Evolutionary conservation across 64 coral and sea anemone species (phyloP), one percentile per base, ranked within the genome.

Genomic region (Pachyseris speciosa): DNA sequence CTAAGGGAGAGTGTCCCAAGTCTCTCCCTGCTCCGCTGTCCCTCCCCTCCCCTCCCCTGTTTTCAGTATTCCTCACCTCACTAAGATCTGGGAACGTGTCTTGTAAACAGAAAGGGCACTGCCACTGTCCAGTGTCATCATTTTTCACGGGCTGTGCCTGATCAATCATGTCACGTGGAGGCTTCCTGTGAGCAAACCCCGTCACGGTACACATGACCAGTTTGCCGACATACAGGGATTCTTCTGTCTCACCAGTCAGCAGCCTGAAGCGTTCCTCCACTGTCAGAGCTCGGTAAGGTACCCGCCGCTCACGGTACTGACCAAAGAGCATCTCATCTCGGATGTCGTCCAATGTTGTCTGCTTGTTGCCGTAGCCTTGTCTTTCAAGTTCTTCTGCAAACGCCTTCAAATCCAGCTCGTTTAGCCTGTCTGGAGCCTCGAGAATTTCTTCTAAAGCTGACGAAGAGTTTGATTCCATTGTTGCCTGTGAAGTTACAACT

Each of bases 271-370:
- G 77, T 20, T 99, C 97, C 77, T 95, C 94, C 31, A 93, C 88
- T 12, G 93, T 67, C 16, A 99, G 90, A 20, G 94, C 72, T 19
- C 97, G 86, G 59, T 81, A 99, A 2, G 94, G 93, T 0, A 89
- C 63, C 34, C 97, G 86, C 24, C 94, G 97, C 32, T 99, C 97
- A 5, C 86, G 39, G 49, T 99, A 99, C 7, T 94, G 93, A 6
- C 97, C 97, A 41, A 99, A 99, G 19, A 99, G 66, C 44, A n/a
- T n/a, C n/a, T 99, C 97, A 70, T 99, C 97, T 36, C 97, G 90
- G 70, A 99, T 99, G 86, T 99, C 97, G 36, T 99, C 95, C 42
- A 99, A 65, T 38, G 97, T 99, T 1, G 89, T 95, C 0, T 81
- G 84, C 61, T 99, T 99, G 80, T 99, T 99, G n/a, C 97, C 97